Evolutionary conservation across 2,113 vertebrate genomes (phyloP).

Genomic region (Carlito syrichta): DNA sequence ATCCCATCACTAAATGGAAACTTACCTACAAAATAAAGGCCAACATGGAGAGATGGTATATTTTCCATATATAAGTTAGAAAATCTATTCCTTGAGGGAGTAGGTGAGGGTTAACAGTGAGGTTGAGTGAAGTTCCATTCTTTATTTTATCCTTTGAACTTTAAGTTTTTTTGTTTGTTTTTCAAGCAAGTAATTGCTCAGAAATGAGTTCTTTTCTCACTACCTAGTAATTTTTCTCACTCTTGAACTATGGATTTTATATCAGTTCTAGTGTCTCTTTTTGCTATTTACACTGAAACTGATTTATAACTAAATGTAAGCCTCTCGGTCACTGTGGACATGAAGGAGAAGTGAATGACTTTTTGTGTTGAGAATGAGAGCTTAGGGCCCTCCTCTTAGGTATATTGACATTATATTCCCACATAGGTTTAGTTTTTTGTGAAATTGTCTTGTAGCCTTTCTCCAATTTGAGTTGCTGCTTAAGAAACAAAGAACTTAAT

Average conservation of each 20-base stretch:
- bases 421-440: background rate
- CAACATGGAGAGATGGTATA: background rate
- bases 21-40: slow-evolving; percentile 25
- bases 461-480: background rate
- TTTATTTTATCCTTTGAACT: slow-evolving; percentile 34
- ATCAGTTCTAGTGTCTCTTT: background rate
- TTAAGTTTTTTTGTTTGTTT: background rate
- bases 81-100: background rate
- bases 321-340: background rate
- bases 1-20: background rate
- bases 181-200: slow-evolving; percentile 31
- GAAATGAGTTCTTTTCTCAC: slow-evolving; percentile 12
- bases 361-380: background rate
- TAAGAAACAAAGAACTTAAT: background rate
- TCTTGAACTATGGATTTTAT: background rate
- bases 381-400: background rate
- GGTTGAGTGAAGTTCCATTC: slow-evolving; percentile 1
- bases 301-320: background rate
- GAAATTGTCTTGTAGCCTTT: background rate
- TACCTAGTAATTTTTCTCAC: slow-evolving; percentile 37
- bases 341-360: background rate
- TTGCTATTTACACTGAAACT: background rate
- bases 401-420: background rate
- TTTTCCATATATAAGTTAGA: slow-evolving; percentile 16
- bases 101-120: background rate